Evolutionary conservation across 1,140 invertebrate species (phyloP).

Genomic region (Dendroctonus ponderosae): DNA sequence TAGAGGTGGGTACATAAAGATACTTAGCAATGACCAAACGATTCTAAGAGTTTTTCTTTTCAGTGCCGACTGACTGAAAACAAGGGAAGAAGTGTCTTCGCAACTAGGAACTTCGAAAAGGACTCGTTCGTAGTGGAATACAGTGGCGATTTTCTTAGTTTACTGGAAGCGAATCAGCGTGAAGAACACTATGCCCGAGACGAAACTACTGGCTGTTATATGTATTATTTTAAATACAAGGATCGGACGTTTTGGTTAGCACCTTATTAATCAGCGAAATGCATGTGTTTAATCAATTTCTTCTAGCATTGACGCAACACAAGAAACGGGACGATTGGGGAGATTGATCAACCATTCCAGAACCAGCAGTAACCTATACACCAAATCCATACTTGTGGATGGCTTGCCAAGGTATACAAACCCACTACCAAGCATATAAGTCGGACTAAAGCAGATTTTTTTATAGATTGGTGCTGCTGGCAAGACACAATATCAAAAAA

Average conservation of each 20-base stretch:
- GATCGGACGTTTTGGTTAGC: conserved; percentile 90
- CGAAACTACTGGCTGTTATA: conserved; percentile 91
- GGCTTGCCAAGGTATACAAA: conserved; percentile 58
- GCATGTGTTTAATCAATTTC: conserved; percentile 3
- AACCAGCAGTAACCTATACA: conserved; percentile 79
- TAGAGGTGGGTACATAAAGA: conserved; percentile 63
- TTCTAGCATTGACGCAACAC: conserved; percentile 88
- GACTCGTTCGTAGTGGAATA: conserved; percentile 98
- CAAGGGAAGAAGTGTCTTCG: conserved; percentile 76
- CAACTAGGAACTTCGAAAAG: conserved; percentile 72
- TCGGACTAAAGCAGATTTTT: neutral
- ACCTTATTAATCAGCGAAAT: neutral
- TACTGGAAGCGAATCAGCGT: conserved; percentile 76
- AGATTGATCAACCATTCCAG: conserved; percentile 95
- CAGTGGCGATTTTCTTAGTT: conserved; percentile 86
- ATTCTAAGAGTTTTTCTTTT: conserved; percentile 9
- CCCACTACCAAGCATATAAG: no score
- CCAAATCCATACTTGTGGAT: conserved; percentile 79
- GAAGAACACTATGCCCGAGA: conserved; percentile 85
- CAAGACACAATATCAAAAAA: conserved; percentile 79
- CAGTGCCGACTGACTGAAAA: conserved; percentile 58
- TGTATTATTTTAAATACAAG: conserved; percentile 97
- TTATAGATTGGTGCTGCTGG: conserved; percentile 79
- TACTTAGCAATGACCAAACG: neutral
- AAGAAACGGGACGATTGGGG: conserved; percentile 83